Conservation (phyloP, 2,888 invertebrate species). For the Dicycla oo region DNA sequence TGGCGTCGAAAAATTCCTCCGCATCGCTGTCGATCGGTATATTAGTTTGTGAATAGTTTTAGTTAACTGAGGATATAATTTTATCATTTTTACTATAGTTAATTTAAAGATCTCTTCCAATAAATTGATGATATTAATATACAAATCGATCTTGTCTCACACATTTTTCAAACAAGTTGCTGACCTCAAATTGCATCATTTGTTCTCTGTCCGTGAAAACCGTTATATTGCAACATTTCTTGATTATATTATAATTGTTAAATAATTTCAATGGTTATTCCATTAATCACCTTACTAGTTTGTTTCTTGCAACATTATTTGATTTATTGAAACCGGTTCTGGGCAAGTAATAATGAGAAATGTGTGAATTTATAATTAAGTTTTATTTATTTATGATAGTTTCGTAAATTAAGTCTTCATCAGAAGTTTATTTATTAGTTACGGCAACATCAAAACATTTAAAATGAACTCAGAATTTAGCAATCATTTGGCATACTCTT, state of each 20-base stretch:
- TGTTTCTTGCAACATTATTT: constrained; percentile 16
- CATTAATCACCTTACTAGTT: constrained; percentile 33
- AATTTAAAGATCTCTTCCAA: too few species aligned
- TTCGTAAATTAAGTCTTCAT: background rate
- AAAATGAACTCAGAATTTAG: background rate
- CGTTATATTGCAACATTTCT: constrained; percentile 25
- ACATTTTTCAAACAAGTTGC: constrained; percentile 15
- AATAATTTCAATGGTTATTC: constrained; percentile 43
- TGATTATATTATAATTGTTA: constrained; percentile 38
- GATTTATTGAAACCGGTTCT: constrained; percentile 24
- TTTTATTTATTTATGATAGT: background rate
- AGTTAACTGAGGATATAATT: too few species aligned
- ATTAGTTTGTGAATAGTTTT: too few species aligned
- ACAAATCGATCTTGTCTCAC: constrained; percentile 8
- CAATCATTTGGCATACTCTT: background rate
- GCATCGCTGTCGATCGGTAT: too few species aligned
- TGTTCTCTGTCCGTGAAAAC: constrained; percentile 36
- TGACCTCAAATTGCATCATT: constrained; percentile 47
- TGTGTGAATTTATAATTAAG: background rate
- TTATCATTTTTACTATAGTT: too few species aligned
- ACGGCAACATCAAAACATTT: background rate
- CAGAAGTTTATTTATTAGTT: background rate
- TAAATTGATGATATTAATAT: constrained; percentile 11
- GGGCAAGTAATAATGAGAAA: background rate
- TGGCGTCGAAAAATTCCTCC: too few species aligned